phyloP scores from a whole-genome alignment of 2,888 invertebrate species.

The Pheosia tremula region DNA sequence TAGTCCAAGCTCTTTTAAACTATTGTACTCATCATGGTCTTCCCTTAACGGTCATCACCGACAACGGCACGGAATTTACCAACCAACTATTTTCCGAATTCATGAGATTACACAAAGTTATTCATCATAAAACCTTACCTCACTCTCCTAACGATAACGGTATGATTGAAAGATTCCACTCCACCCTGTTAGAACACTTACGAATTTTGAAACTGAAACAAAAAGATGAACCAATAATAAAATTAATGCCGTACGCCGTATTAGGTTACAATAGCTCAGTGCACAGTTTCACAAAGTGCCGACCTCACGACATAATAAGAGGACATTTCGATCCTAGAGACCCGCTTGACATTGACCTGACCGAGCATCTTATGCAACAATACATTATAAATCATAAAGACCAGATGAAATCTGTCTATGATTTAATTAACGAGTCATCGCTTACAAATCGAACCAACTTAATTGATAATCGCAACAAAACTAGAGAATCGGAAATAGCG shows the following conservation, averaged over 20 bases:
- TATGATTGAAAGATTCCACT: constrained; percentile 3
- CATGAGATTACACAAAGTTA: background rate
- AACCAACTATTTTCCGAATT: constrained; percentile 18
- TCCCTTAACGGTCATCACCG: constrained; percentile 18
- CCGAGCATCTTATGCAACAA: constrained; percentile 24
- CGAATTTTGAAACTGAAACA: constrained; percentile 14
- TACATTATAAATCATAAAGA: constrained; percentile 21
- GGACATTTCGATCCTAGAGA: constrained; percentile 36
- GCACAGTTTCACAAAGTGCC: constrained; percentile 32
- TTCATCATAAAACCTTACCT: constrained; percentile 6
- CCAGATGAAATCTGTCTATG: constrained; percentile 18
- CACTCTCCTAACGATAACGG: constrained; percentile 27
- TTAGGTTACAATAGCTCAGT: constrained; percentile 35
- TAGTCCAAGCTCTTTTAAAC: constrained; percentile 19
- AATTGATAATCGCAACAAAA: constrained; percentile 22
- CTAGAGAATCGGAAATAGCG: constrained; percentile 24
- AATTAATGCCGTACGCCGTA: constrained; percentile 24
- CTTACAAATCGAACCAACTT: constrained; percentile 10
- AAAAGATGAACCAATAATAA: constrained; percentile 9
- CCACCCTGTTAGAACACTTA: background rate
- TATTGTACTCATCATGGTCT: constrained; percentile 21
- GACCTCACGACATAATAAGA: constrained; percentile 34
- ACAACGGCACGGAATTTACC: constrained; percentile 20
- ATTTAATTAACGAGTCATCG: constrained; percentile 17
- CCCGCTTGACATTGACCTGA: constrained; percentile 22